A percentile compares a stretch with the other conserved stretches of the same genome.
Conservation (phyloP, 2,888 invertebrate species). For the Phaedon cochleariae region DNA sequence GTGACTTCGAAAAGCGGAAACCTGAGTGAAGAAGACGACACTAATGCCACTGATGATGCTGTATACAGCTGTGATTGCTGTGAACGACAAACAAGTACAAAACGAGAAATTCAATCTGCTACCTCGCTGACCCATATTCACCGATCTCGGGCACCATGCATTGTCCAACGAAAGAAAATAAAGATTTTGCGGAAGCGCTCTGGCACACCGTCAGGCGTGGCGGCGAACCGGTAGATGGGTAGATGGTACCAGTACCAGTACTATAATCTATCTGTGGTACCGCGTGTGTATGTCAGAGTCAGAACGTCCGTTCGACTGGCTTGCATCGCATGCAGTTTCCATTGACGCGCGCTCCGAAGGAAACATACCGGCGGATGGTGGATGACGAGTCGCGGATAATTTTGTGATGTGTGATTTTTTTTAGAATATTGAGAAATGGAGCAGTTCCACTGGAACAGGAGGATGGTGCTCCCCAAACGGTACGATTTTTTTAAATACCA, state of each 20-base stretch:
- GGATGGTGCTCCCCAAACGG: slow-evolving; percentile 46
- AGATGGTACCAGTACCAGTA: slow-evolving; percentile 23
- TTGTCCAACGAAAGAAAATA: background rate
- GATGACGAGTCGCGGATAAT: too few relatives aligned
- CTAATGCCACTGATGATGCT: too few relatives aligned
- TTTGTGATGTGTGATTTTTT: slow-evolving; percentile 24
- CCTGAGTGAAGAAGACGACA: too few relatives aligned
- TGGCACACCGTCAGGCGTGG: slow-evolving; percentile 43
- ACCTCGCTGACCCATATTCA: background rate
- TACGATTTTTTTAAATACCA: slow-evolving; percentile 18
- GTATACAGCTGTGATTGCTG: too few relatives aligned
- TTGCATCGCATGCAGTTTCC: slow-evolving; percentile 47
- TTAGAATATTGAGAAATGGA: slow-evolving; percentile 41
- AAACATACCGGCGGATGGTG: too few relatives aligned
- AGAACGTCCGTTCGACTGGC: slow-evolving; percentile 34
- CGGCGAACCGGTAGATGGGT: slow-evolving; percentile 47
- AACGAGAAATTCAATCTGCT: too few relatives aligned
- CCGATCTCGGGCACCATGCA: too few relatives aligned
- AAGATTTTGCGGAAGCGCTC: slow-evolving; percentile 42
- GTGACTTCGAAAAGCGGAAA: too few relatives aligned
- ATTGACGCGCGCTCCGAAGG: slow-evolving; percentile 37
- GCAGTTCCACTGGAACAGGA: slow-evolving; percentile 41
- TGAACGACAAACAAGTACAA: too few relatives aligned
- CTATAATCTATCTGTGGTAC: slow-evolving; percentile 34
- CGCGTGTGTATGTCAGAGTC: too few relatives aligned